Evolutionary conservation across 2,888 invertebrate species (phyloP).

Genomic region (Rotaria sp.): DNA sequence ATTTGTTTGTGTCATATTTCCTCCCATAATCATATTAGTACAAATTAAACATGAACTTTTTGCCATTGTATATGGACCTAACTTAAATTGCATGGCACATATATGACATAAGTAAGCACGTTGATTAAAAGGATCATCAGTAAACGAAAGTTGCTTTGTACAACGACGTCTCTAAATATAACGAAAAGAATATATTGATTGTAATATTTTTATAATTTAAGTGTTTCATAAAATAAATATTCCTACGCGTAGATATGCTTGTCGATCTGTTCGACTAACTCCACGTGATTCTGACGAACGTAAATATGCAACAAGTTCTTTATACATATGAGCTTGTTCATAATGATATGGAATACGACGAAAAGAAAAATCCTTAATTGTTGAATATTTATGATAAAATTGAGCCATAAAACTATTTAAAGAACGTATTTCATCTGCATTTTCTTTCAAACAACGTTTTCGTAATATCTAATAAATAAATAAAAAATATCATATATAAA

Average conservation of each 20-base stretch:
- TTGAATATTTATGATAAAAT: neutral
- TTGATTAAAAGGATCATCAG: neutral
- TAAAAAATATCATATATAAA: too few species aligned
- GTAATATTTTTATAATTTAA: too few species aligned
- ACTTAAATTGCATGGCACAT: neutral
- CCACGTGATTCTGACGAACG: neutral
- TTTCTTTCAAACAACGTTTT: neutral
- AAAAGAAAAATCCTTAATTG: neutral
- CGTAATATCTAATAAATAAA: neutral
- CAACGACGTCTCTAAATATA: neutral
- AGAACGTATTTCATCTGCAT: neutral
- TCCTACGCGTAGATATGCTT: neutral
- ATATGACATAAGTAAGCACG: neutral
- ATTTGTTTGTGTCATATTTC: too few species aligned
- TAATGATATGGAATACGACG: slow-evolving; percentile 21
- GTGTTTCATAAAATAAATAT: neutral
- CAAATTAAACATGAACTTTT: neutral
- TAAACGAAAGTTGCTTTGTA: neutral
- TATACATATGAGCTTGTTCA: neutral
- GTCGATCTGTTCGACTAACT: neutral
- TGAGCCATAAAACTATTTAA: neutral
- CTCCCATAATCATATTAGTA: neutral
- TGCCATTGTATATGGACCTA: slow-evolving; percentile 7
- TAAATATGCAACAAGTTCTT: neutral
- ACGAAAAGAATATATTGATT: neutral